Evolutionary conservation across 2,888 invertebrate genomes (phyloP).

Genomic region (Meganola albula): DNA sequence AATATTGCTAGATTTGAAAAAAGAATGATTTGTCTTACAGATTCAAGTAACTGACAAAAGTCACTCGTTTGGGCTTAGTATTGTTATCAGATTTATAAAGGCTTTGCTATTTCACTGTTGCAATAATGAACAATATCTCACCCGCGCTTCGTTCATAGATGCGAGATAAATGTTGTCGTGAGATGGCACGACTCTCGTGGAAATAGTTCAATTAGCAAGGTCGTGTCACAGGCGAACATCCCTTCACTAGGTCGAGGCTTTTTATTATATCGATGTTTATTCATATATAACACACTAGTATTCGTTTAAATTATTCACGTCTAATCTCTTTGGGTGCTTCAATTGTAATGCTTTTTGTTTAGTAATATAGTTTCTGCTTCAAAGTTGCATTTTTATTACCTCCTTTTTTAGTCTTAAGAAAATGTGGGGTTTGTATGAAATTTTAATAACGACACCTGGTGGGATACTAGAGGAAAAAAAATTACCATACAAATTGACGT

Average conservation of each 20-base stretch:
- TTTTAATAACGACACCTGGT: too few species aligned
- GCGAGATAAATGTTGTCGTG: conserved; percentile 25
- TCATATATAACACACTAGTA: conserved; percentile 22
- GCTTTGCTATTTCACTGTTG: too few species aligned
- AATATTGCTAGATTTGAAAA: too few species aligned
- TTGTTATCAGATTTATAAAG: too few species aligned
- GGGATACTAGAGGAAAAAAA: too few species aligned
- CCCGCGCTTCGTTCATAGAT: conserved; percentile 14
- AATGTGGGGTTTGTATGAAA: too few species aligned
- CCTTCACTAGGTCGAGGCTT: conserved; percentile 36
- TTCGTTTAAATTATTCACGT: conserved; percentile 32
- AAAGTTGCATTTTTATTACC: conserved; percentile 14
- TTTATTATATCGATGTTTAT: conserved; percentile 11
- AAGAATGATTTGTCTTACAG: too few species aligned
- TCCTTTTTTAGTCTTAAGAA: too few species aligned
- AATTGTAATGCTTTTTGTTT: conserved; percentile 30
- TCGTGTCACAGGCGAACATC: conserved; percentile 27
- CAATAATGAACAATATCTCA: too few species aligned
- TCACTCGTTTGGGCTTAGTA: too few species aligned
- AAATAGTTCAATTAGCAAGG: conserved; percentile 33
- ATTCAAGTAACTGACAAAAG: too few species aligned
- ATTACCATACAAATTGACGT: too few species aligned
- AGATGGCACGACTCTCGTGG: conserved; percentile 18
- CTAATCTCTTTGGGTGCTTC: conserved; percentile 23
- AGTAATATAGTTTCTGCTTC: conserved; percentile 43